These are phyloP conservation scores for Tridacna crocea DNA, from an alignment of 2,888 invertebrate genomes.

Conservation along the genomic window DNA sequence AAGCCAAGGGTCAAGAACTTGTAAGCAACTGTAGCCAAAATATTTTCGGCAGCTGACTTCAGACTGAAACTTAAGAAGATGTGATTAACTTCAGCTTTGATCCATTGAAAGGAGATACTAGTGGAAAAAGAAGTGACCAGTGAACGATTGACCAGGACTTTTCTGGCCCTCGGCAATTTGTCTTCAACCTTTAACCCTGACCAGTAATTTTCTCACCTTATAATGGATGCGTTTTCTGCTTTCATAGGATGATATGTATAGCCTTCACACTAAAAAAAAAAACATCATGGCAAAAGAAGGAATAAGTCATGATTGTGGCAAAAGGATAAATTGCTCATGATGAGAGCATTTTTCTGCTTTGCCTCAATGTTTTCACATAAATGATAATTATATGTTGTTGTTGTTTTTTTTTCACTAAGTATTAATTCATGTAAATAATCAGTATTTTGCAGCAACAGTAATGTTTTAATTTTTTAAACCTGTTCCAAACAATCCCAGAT, in stretches of 20 bases:
- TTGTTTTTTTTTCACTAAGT: too few relatives aligned
- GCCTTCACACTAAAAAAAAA: neutral
- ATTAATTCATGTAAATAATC: too few relatives aligned
- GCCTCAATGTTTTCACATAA: neutral
- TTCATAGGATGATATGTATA: too few relatives aligned
- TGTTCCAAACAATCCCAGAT: too few relatives aligned
- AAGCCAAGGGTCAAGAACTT: neutral
- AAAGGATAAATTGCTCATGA: neutral
- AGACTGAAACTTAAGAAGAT: slow-evolving; percentile 19
- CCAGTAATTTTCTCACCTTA: too few relatives aligned
- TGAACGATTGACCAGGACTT: slow-evolving; percentile 12
- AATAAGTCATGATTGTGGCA: neutral
- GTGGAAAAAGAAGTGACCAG: slow-evolving; percentile 19
- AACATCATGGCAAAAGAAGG: neutral
- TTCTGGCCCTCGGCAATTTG: slow-evolving; percentile 9
- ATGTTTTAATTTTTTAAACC: too few relatives aligned
- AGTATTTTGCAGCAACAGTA: too few relatives aligned
- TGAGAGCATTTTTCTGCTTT: too few relatives aligned
- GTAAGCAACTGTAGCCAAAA: neutral
- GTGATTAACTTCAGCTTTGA: slow-evolving; percentile 26
- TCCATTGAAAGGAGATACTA: slow-evolving; percentile 17
- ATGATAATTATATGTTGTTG: too few relatives aligned
- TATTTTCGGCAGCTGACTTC: slow-evolving; percentile 18
- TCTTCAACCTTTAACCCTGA: neutral
- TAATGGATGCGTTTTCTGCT: too few relatives aligned